These are phyloP conservation scores for Limnothrissa miodon DNA, from an alignment of 2,113 vertebrate species.

Conservation along the genomic window DNA sequence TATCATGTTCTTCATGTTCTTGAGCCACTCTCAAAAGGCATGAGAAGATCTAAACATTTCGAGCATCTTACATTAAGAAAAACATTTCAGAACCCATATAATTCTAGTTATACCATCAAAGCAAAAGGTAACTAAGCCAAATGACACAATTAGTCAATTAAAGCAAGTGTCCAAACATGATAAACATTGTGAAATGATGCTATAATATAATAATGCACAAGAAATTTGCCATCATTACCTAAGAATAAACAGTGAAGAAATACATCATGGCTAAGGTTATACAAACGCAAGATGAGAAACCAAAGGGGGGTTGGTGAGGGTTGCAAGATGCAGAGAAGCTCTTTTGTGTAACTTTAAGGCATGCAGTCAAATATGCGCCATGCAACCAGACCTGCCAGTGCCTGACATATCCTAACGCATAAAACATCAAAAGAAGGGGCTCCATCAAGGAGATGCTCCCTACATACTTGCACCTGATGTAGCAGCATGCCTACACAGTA, in stretches of 20 bases:
- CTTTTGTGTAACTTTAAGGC: slow-evolving; percentile 8
- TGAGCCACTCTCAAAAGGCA: background rate
- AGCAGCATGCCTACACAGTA: background rate
- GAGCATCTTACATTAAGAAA: background rate
- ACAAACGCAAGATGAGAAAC: background rate
- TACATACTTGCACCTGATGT: background rate
- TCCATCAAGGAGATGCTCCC: slow-evolving; percentile 22
- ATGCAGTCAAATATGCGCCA: background rate
- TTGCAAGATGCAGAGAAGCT: background rate
- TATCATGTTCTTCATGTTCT: background rate
- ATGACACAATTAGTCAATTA: background rate
- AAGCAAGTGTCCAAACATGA: background rate
- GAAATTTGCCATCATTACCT: background rate
- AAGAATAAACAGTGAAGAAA: background rate
- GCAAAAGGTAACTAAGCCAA: background rate
- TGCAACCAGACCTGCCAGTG: background rate
- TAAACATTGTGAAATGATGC: background rate
- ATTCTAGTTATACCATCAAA: background rate
- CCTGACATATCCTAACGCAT: background rate
- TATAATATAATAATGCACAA: too few species aligned
- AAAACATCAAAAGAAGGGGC: slow-evolving; percentile 15
- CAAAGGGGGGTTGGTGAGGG: background rate
- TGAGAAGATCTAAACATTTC: background rate
- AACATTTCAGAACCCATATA: background rate
- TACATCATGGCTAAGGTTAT: background rate